Percentiles rank a stretch among this genome's conserved stretches.
Conservation (phyloP, 2,113 vertebrate species). For the Lipophrys pholis region DNA sequence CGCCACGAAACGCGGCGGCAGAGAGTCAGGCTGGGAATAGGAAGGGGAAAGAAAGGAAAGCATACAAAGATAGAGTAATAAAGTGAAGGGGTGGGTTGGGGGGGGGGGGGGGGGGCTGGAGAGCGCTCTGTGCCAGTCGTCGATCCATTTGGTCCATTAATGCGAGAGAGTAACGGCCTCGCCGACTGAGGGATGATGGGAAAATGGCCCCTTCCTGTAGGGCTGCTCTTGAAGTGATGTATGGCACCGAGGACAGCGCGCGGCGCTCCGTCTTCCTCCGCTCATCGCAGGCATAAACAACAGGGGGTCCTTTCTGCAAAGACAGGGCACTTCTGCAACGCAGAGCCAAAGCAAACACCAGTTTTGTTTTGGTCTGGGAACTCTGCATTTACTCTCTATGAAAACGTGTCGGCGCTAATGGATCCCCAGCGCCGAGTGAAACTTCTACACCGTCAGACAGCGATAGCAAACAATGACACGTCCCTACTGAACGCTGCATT, state of each 20-base stretch:
- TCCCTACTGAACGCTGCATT: too few relatives aligned
- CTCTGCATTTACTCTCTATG: too few relatives aligned
- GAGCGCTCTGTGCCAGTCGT: conserved; percentile 64
- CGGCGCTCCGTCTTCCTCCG: conserved; percentile 40
- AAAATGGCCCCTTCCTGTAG: conserved; percentile 67
- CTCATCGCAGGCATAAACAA: conserved; percentile 74
- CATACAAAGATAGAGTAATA: conserved; percentile 60
- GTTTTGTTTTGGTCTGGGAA: not conserved
- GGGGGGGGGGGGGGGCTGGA: conserved; percentile 11
- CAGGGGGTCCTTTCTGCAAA: conserved; percentile 41
- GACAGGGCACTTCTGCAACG: conserved; percentile 17
- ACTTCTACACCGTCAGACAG: too few relatives aligned
- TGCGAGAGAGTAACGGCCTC: conserved; percentile 69
- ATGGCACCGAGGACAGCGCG: conserved; percentile 67
- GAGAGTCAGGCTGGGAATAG: conserved; percentile 12
- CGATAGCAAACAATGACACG: too few relatives aligned
- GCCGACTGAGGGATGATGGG: conserved; percentile 76
- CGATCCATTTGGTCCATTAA: conserved; percentile 76
- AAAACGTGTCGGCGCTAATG: too few relatives aligned
- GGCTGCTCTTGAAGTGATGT: conserved; percentile 76
- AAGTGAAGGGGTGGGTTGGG: conserved; percentile 10
- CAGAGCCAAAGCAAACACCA: conserved; percentile 28
- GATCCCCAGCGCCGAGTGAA: too few relatives aligned
- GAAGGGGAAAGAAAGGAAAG: conserved; percentile 29
- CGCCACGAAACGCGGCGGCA: conserved; percentile 18